These are phyloP conservation scores for Andrena hattorfiana DNA, from an alignment of 2,888 invertebrate genomes.

Conservation along the genomic window DNA sequence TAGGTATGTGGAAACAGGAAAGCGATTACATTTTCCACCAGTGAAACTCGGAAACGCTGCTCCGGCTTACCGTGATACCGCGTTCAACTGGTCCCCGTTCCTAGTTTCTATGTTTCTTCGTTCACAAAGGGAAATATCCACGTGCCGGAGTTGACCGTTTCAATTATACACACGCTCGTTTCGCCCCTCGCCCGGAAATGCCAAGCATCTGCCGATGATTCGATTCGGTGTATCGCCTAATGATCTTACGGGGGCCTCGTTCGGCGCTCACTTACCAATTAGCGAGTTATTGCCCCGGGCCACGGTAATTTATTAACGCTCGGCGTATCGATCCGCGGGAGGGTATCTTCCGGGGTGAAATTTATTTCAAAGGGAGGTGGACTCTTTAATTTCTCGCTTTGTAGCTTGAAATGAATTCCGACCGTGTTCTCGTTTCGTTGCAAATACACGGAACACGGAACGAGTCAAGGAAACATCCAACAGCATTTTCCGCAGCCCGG, in stretches of 20 bases:
- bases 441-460: too few relatives aligned
- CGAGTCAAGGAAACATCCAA: too few relatives aligned
- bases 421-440: background rate
- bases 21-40: background rate
- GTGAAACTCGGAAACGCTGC: background rate
- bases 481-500: too few relatives aligned
- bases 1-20: background rate
- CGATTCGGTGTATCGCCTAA: conserved; percentile 12
- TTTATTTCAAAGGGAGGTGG: background rate
- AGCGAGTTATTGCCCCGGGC: conserved; percentile 7
- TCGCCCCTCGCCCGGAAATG: background rate
- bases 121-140: background rate
- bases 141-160: background rate
- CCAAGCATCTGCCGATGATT: background rate
- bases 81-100: background rate
- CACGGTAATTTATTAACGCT: conserved; percentile 18
- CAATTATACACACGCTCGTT: conserved; percentile 11
- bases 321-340: background rate
- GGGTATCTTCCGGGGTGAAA: background rate
- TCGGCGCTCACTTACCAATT: conserved; percentile 12
- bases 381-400: background rate
- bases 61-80: background rate
- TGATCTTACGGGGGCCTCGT: conserved; percentile 18
- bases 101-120: background rate
- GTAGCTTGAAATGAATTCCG: background rate